Percentiles rank a stretch among this genome's conserved stretches.
These are phyloP conservation scores for Poeciliopsis turrubarensis DNA, from an alignment of 2,113 vertebrate species.

Conservation along the genomic window DNA sequence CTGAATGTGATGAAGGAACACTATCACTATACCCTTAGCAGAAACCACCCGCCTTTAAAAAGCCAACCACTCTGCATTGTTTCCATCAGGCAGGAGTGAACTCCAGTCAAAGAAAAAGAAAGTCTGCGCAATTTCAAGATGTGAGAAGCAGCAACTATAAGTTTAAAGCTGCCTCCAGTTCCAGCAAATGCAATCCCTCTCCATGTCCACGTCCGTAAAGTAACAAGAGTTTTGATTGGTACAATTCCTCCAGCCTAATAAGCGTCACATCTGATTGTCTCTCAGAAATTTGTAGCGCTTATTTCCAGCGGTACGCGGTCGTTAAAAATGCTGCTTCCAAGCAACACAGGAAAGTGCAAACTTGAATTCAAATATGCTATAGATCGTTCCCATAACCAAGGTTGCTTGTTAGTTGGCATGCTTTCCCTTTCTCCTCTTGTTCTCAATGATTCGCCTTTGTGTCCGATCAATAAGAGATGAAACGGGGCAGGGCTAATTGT, in stretches of 20 bases:
- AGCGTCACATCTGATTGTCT: constrained; percentile 20
- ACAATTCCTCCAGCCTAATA: neutral
- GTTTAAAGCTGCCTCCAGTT: neutral
- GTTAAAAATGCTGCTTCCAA: neutral
- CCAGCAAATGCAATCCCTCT: neutral
- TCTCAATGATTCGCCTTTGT: constrained; percentile 60
- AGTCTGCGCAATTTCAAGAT: neutral
- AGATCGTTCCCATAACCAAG: constrained; percentile 72
- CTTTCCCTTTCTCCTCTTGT: constrained; percentile 38
- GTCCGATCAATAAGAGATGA: constrained; percentile 62
- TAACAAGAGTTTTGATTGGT: neutral
- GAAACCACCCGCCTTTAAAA: neutral
- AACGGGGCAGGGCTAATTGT: constrained; percentile 50
- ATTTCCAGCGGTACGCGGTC: neutral
- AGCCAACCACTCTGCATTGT: neutral
- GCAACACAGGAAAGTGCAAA: constrained; percentile 18
- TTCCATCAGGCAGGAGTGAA: neutral
- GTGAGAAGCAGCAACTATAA: neutral
- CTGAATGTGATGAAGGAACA: neutral
- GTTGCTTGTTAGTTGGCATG: constrained; percentile 40
- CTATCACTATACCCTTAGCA: neutral
- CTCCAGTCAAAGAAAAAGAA: neutral
- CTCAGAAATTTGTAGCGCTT: neutral
- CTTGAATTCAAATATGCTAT: constrained; percentile 50
- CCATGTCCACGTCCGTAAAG: neutral